phyloP scores from a whole-genome alignment of 2,888 invertebrate genomes.

The Leucoptera coffeella region DNA sequence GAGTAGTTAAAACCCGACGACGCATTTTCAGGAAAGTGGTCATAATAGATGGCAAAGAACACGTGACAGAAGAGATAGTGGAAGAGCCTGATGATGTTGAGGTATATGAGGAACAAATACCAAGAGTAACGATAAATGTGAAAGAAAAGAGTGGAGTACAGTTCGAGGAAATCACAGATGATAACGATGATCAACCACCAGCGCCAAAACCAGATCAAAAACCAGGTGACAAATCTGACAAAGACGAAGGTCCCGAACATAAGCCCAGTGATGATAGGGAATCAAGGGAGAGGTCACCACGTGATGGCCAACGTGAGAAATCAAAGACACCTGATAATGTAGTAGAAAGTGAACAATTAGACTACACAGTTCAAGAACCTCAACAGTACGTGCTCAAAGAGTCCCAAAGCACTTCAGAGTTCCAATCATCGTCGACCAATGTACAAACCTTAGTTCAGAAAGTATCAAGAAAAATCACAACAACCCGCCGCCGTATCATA shows the following conservation, averaged over 20 bases:
- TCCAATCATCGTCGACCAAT: conserved; percentile 16
- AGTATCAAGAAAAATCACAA: conserved; percentile 67
- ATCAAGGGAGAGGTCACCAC: too few relatives aligned
- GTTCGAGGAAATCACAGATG: conserved; percentile 22
- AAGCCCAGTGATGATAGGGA: too few relatives aligned
- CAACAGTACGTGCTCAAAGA: background rate
- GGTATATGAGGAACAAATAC: conserved; percentile 65
- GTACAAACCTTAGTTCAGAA: conserved; percentile 67
- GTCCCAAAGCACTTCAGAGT: conserved; percentile 10
- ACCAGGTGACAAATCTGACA: conserved; percentile 2
- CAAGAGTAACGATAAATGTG: conserved; percentile 63
- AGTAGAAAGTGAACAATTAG: background rate
- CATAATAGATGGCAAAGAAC: conserved; percentile 78
- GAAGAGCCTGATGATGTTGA: conserved; percentile 80
- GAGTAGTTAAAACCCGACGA: conserved; percentile 67
- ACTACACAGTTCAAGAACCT: background rate
- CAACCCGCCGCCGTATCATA: conserved; percentile 67
- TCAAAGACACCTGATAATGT: background rate
- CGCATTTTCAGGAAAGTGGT: conserved; percentile 71
- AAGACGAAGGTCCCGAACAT: conserved; percentile 5
- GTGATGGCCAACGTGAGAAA: too few relatives aligned
- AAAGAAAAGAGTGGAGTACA: conserved; percentile 48
- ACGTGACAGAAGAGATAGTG: conserved; percentile 73
- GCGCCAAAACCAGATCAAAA: conserved; percentile 9
- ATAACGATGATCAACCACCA: conserved; percentile 14